phyloP scores from a whole-genome alignment of 2,888 invertebrate genomes.

The Cheilosia scutellata region DNA sequence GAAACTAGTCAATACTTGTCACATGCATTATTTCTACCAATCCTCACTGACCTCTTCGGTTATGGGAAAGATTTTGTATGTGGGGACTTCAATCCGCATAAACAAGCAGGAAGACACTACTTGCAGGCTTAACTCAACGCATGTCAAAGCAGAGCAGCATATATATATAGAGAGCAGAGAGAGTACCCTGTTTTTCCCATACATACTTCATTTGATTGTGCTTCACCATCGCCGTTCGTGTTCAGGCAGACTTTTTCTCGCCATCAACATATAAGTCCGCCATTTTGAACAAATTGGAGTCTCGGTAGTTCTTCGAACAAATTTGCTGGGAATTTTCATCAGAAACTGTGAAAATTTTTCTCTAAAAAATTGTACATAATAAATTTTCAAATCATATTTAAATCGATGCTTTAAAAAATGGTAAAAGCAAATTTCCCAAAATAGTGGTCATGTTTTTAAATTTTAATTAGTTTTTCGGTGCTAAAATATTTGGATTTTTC shows the following conservation, averaged over 20 bases:
- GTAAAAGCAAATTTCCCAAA: slow-evolving; percentile 63
- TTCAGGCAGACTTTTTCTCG: slow-evolving; percentile 72
- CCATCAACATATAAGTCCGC: slow-evolving; percentile 76
- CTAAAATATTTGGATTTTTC: slow-evolving; percentile 69
- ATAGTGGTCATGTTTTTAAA: slow-evolving; percentile 65
- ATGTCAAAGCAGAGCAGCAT: slow-evolving; percentile 40
- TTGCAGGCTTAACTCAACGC: neutral
- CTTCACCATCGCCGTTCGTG: slow-evolving; percentile 62
- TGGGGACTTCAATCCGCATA: slow-evolving; percentile 33
- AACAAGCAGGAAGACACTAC: slow-evolving; percentile 35
- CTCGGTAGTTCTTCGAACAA: slow-evolving; percentile 76
- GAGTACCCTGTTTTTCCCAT: slow-evolving; percentile 87
- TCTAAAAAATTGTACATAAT: slow-evolving; percentile 70
- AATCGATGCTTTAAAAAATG: slow-evolving; percentile 65
- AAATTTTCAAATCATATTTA: slow-evolving; percentile 70
- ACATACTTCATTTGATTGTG: slow-evolving; percentile 70
- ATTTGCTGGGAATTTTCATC: slow-evolving; percentile 76
- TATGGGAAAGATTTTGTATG: slow-evolving; percentile 87
- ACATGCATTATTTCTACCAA: slow-evolving; percentile 82
- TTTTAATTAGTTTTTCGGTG: slow-evolving; percentile 73
- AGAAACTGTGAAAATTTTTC: slow-evolving; percentile 74
- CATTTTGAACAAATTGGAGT: slow-evolving; percentile 76
- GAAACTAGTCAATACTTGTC: slow-evolving; percentile 39
- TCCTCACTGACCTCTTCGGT: slow-evolving; percentile 84
- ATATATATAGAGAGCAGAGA: slow-evolving; percentile 93